Evolutionary conservation across 2,113 vertebrate genomes (phyloP).

Genomic region (Corapipo altera): DNA sequence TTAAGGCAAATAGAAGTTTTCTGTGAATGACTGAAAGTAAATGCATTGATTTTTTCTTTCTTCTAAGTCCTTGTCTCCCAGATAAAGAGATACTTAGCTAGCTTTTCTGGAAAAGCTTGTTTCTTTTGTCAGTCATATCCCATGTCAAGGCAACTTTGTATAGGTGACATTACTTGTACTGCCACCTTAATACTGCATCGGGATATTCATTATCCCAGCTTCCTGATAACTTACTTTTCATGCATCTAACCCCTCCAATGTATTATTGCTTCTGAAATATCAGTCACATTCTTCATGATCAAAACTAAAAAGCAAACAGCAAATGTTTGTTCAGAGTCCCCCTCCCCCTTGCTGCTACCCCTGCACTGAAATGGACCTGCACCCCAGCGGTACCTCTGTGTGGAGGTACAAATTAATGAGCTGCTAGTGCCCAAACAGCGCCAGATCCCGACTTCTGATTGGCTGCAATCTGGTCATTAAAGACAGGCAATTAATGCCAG

Average conservation of each 20-base stretch:
- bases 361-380: background rate
- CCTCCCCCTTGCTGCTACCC: background rate
- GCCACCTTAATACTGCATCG: background rate
- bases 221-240: background rate
- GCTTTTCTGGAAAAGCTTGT: background rate
- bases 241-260: background rate
- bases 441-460: constrained; percentile 27
- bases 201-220: background rate
- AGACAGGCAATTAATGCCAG: constrained; percentile 67
- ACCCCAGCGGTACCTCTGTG: background rate
- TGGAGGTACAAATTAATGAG: constrained; percentile 26
- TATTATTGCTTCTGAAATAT: background rate
- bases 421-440: constrained; percentile 16
- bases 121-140: background rate
- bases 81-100: background rate
- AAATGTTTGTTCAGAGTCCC: background rate
- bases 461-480: constrained; percentile 49
- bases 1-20: background rate
- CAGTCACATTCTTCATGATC: background rate
- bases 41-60: background rate
- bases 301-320: background rate
- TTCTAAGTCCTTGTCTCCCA: background rate
- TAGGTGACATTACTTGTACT: background rate
- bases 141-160: background rate
- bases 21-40: background rate